A percentile compares a stretch with the other conserved stretches of the same genome.
Conservation (phyloP, 1,140 invertebrate species). For the Drosophila pseudoobscura region DNA sequence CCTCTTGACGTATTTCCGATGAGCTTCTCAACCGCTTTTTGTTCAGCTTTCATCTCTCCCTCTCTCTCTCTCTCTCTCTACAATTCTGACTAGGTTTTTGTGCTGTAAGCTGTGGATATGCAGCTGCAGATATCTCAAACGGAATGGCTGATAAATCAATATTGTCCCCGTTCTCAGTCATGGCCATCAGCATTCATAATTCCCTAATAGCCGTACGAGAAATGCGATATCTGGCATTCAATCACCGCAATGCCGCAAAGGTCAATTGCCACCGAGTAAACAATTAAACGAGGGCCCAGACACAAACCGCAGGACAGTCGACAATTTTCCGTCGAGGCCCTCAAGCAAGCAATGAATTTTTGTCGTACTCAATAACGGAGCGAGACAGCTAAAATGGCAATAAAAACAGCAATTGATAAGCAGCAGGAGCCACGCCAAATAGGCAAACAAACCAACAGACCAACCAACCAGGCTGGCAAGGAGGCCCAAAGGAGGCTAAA, state of each 20-base stretch:
- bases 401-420: slow-evolving; percentile 80
- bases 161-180: not conserved
- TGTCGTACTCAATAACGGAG: slow-evolving; percentile 68
- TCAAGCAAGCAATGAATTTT: slow-evolving; percentile 65
- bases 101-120: slow-evolving; percentile 12
- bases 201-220: slow-evolving; percentile 42
- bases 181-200: slow-evolving; percentile 47
- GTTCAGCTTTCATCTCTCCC: no score
- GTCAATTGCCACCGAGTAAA: slow-evolving; percentile 69
- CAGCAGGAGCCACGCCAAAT: slow-evolving; percentile 64
- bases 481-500: not conserved
- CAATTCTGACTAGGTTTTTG: no score
- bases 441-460: slow-evolving; percentile 62
- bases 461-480: slow-evolving; percentile 11
- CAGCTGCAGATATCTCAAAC: not conserved
- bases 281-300: slow-evolving; percentile 59
- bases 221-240: slow-evolving; percentile 46
- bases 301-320: slow-evolving; percentile 31
- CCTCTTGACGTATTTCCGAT: slow-evolving; percentile 56
- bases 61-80: not conserved
- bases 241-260: slow-evolving; percentile 54
- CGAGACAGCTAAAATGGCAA: slow-evolving; percentile 68
- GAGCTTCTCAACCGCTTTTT: slow-evolving; percentile 23
- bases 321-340: slow-evolving; percentile 40
- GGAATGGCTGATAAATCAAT: not conserved